A percentile compares a stretch with the other conserved stretches of the same genome.
These are phyloP conservation scores for Neria commutata DNA, from an alignment of 2,888 invertebrate species.

Conservation along the genomic window DNA sequence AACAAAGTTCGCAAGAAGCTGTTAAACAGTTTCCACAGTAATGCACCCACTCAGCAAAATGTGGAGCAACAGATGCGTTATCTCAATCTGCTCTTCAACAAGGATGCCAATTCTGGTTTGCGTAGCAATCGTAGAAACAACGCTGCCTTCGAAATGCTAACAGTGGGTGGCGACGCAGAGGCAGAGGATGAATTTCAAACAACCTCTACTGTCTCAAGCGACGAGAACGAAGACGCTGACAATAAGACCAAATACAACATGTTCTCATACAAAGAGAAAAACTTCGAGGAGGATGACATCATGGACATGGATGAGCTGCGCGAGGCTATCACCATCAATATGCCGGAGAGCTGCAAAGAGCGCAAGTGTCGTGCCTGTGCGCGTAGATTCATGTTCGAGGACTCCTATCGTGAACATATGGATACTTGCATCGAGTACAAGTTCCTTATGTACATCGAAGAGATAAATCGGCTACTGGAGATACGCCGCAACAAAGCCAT, in stretches of 20 bases:
- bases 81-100: slow-evolving; percentile 49
- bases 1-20: slow-evolving; percentile 50
- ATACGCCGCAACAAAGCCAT: slow-evolving; percentile 55
- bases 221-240: slow-evolving; percentile 45
- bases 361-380: slow-evolving; percentile 59
- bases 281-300: slow-evolving; percentile 60
- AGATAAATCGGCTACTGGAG: slow-evolving; percentile 51
- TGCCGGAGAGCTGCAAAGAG: slow-evolving; percentile 59
- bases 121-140: slow-evolving; percentile 21
- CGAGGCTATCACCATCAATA: slow-evolving; percentile 56
- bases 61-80: slow-evolving; percentile 44
- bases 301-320: slow-evolving; percentile 55
- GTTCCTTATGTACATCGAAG: slow-evolving; percentile 52
- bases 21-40: slow-evolving; percentile 32
- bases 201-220: slow-evolving; percentile 51
- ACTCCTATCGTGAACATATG: slow-evolving; percentile 56
- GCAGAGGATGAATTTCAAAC: slow-evolving; percentile 52
- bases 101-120: slow-evolving; percentile 36
- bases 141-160: slow-evolving; percentile 28
- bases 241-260: slow-evolving; percentile 43
- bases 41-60: slow-evolving; percentile 25
- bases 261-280: slow-evolving; percentile 58
- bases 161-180: slow-evolving; percentile 31
- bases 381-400: slow-evolving; percentile 60
- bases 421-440: slow-evolving; percentile 58